Evolutionary conservation across 2,888 invertebrate genomes (phyloP).

Genomic region (Poecilobothrus nobilitatus): DNA sequence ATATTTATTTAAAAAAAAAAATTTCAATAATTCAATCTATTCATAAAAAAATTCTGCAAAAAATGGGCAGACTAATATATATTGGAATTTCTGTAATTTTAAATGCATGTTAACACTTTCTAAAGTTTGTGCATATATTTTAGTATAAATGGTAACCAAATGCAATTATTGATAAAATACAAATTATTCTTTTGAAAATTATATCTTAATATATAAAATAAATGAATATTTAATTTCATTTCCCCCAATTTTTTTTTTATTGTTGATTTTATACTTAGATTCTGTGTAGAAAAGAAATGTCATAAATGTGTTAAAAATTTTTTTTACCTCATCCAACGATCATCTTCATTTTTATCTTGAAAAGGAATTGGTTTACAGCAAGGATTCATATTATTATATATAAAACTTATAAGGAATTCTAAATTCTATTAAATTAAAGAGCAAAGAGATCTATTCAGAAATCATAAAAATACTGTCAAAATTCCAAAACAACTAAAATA

Average conservation of each 20-base stretch:
- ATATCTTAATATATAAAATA: no score
- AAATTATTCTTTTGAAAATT: no score
- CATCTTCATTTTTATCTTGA: constrained; percentile 73
- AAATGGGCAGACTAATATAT: not conserved
- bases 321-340: constrained; percentile 58
- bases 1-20: constrained; percentile 14
- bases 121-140: not conserved
- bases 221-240: no score
- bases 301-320: not conserved
- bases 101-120: not conserved
- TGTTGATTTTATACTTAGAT: no score
- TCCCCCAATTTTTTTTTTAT: no score
- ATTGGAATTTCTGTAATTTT: not conserved
- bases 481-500: not conserved
- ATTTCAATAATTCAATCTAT: constrained; percentile 12
- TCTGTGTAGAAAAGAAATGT: no score
- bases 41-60: not conserved
- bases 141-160: not conserved
- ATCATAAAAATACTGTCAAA: not conserved
- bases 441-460: not conserved
- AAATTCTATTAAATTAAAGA: no score
- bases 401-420: not conserved
- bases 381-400: constrained; percentile 56
- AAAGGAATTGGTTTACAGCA: constrained; percentile 62
- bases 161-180: no score